These are phyloP conservation scores for Encarsia formosa DNA, from an alignment of 2,888 invertebrate genomes.

Conservation along the genomic window DNA sequence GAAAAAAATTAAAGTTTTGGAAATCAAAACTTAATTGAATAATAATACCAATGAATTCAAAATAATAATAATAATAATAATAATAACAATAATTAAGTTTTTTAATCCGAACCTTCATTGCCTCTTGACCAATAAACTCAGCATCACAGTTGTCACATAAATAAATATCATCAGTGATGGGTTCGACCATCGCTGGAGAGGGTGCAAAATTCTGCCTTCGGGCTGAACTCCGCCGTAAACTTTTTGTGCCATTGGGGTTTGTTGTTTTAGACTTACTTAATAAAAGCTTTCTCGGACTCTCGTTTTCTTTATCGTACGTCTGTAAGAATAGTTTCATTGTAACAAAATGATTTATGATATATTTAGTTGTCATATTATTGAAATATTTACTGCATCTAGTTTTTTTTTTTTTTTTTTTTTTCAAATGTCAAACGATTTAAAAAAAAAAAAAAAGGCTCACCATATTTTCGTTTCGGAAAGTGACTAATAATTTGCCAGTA, in stretches of 20 bases:
- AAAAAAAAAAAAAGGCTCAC: too few relatives aligned
- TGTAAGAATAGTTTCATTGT: too few relatives aligned
- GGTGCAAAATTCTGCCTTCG: conserved; percentile 46
- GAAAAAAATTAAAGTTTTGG: too few relatives aligned
- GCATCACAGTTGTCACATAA: conserved; percentile 73
- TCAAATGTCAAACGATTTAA: too few relatives aligned
- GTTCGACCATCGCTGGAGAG: conserved; percentile 56
- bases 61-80: too few relatives aligned
- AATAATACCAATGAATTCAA: too few relatives aligned
- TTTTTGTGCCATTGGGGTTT: conserved; percentile 36
- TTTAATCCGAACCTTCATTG: conserved; percentile 56
- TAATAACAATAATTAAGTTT: too few relatives aligned
- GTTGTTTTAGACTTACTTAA: conserved; percentile 44
- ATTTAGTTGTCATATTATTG: too few relatives aligned
- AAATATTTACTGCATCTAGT: too few relatives aligned
- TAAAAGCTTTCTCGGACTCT: conserved; percentile 51
- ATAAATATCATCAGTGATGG: conserved; percentile 63
- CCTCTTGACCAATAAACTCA: conserved; percentile 60
- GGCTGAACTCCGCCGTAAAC: conserved; percentile 30
- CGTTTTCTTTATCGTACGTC: conserved; percentile 47
- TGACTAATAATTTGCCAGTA: conserved; percentile 65
- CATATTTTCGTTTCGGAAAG: conserved; percentile 73
- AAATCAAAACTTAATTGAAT: too few relatives aligned
- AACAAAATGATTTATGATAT: neutral
- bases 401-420: too few relatives aligned